Conservation (phyloP, 2,113 vertebrate species). For the Mesitornis unicolor region DNA sequence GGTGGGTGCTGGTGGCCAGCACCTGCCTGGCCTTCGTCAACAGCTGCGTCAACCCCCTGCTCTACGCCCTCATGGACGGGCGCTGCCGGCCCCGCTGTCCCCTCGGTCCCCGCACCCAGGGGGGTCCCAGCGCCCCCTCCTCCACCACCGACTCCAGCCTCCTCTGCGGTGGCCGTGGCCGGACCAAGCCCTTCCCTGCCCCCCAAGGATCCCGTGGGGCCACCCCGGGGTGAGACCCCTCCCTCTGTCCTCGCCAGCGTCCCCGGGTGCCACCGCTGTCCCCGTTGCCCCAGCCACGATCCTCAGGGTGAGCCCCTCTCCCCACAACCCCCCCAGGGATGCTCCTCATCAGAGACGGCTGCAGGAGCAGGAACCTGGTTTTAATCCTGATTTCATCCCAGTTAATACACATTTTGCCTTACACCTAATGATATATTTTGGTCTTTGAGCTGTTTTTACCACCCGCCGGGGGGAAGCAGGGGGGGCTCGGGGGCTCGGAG, state of each 20-base stretch:
- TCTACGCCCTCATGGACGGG: slow-evolving; percentile 83
- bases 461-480: rapidly evolving
- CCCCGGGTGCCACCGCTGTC: not conserved
- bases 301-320: no score
- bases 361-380: not conserved
- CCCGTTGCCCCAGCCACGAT: not conserved
- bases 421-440: rapidly evolving
- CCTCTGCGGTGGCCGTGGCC: not conserved
- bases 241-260: not conserved
- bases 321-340: no score
- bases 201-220: not conserved
- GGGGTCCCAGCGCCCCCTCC: not conserved
- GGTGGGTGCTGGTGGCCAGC: slow-evolving; percentile 67
- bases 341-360: no score
- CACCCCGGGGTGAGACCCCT: not conserved
- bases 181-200: not conserved
- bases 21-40: slow-evolving; percentile 85
- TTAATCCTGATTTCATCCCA: not conserved
- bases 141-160: not conserved
- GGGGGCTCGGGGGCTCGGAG: not conserved
- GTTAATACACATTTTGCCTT: not conserved
- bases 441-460: not conserved
- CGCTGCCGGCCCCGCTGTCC: slow-evolving; percentile 70
- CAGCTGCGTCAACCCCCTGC: slow-evolving; percentile 85
- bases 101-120: rapidly evolving